Conservation (phyloP, 2,888 invertebrate genomes). For the Lysandra coridon region DNA sequence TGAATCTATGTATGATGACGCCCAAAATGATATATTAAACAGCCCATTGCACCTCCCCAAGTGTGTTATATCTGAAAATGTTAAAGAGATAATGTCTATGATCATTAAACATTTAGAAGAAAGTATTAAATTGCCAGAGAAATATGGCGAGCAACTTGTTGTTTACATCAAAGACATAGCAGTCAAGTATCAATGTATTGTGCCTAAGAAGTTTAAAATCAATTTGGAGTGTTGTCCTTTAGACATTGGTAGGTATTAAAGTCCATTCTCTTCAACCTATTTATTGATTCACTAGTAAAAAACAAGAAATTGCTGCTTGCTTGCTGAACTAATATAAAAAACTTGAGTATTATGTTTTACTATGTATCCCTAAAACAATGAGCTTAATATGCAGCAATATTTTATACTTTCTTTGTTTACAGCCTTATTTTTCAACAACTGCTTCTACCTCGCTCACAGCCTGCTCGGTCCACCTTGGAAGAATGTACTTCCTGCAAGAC, state of each 20-base stretch:
- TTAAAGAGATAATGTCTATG: constrained; percentile 61
- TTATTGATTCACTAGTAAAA: background rate
- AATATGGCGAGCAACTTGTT: constrained; percentile 62
- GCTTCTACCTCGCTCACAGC: constrained; percentile 73
- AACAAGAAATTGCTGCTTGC: background rate
- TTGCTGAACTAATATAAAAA: background rate
- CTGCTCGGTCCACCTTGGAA: constrained; percentile 76
- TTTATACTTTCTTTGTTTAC: constrained; percentile 46
- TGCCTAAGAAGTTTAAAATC: constrained; percentile 67
- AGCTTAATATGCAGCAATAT: background rate
- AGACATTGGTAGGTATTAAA: constrained; percentile 64
- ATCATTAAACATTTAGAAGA: constrained; percentile 69
- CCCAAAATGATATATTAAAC: constrained; percentile 52
- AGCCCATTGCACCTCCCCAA: constrained; percentile 67
- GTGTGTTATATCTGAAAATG: constrained; percentile 69
- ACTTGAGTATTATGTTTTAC: background rate
- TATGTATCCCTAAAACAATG: background rate
- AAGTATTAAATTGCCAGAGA: constrained; percentile 62
- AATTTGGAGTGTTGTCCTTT: constrained; percentile 68
- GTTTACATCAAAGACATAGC: constrained; percentile 67
- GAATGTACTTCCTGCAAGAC: constrained; percentile 51
- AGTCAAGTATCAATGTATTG: constrained; percentile 69
- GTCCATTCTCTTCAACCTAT: background rate
- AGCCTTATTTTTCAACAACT: constrained; percentile 78
- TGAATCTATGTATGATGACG: constrained; percentile 55